A percentile compares a stretch with the other conserved stretches of the same genome.
phyloP scores from a whole-genome alignment of 2,797 vertebrate species.

The Halcyon smyrnensis region DNA sequence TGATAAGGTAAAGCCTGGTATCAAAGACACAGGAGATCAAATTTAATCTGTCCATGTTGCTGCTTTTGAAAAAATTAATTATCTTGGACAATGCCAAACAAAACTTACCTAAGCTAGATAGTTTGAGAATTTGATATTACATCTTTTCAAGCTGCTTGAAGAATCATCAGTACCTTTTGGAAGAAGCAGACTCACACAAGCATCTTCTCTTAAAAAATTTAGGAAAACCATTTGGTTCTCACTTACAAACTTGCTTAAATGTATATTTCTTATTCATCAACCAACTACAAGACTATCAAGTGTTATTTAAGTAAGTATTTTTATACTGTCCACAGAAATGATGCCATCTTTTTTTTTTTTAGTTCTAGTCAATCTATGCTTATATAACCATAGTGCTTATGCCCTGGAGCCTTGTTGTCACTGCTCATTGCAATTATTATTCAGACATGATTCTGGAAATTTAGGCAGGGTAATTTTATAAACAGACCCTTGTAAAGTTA shows the following conservation, averaged over 20 bases:
- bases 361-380: not conserved
- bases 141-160: not conserved
- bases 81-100: not conserved
- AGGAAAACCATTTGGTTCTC: not conserved
- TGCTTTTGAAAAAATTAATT: not conserved
- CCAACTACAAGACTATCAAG: not conserved
- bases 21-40: not conserved
- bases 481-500: not conserved
- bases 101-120: not conserved
- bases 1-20: not conserved
- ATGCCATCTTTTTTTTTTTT: not conserved
- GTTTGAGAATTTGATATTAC: not conserved
- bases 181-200: not conserved
- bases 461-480: slow-evolving; percentile 15
- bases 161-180: not conserved
- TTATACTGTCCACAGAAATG: not conserved
- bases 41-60: not conserved
- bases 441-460: slow-evolving; percentile 28
- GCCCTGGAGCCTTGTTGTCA: slow-evolving; percentile 12
- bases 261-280: not conserved
- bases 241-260: not conserved
- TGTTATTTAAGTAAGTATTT: not conserved
- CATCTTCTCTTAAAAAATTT: not conserved
- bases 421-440: slow-evolving; percentile 2
- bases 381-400: not conserved